Conservation (phyloP, 2,113 vertebrate genomes). For the Cromileptes altivelis region DNA sequence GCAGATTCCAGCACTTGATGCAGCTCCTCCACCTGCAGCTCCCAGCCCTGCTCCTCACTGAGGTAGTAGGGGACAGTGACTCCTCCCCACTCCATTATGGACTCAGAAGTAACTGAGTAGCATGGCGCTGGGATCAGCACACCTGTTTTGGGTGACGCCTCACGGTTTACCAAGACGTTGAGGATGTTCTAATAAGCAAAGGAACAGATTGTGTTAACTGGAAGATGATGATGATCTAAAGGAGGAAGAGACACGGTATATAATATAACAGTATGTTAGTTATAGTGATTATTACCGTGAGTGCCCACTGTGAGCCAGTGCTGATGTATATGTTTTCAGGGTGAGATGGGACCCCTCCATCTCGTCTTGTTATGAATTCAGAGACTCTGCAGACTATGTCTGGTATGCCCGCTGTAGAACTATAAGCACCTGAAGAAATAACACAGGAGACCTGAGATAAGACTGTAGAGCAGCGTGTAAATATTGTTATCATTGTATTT, state of each 20-base stretch:
- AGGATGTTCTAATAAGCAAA: slow-evolving; percentile 71
- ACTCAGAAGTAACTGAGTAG: neutral
- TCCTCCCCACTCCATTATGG: slow-evolving; percentile 54
- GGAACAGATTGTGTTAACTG: neutral
- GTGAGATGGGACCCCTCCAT: slow-evolving; percentile 73
- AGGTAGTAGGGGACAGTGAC: slow-evolving; percentile 76
- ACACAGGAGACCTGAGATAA: neutral
- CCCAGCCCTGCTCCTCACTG: slow-evolving; percentile 82
- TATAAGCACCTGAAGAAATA: slow-evolving; percentile 75
- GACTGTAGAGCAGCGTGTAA: neutral
- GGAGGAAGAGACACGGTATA: neutral
- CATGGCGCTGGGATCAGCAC: slow-evolving; percentile 78
- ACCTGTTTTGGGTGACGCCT: slow-evolving; percentile 63
- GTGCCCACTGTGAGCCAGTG: slow-evolving; percentile 71
- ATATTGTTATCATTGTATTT: neutral
- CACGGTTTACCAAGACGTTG: slow-evolving; percentile 62
- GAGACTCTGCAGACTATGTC: slow-evolving; percentile 67
- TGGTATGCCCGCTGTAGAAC: slow-evolving; percentile 45
- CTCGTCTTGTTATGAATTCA: slow-evolving; percentile 79
- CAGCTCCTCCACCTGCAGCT: slow-evolving; percentile 76
- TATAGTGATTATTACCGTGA: slow-evolving; percentile 67
- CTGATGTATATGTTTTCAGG: slow-evolving; percentile 79
- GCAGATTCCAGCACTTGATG: slow-evolving; percentile 63
- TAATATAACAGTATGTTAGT: neutral
- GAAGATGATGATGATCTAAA: neutral